A percentile compares a stretch with the other conserved stretches of the same genome.
These are phyloP conservation scores for Hycleus cichorii DNA, from an alignment of 1,140 invertebrate genomes.

Conservation along the genomic window DNA sequence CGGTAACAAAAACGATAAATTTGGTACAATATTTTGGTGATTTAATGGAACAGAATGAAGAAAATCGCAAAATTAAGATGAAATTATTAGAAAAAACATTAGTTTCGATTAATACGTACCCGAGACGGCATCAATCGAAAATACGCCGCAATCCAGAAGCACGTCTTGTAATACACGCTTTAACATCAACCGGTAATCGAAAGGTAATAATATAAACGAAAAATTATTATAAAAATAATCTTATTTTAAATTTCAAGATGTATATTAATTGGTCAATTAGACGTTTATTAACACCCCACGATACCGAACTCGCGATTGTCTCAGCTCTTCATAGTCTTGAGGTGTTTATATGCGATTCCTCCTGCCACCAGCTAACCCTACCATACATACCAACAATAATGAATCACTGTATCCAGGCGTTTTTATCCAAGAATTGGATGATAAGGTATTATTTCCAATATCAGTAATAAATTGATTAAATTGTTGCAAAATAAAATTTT, in stretches of 20 bases:
- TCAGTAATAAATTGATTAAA: background rate
- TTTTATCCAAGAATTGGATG: slow-evolving; percentile 20
- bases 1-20: slow-evolving; percentile 15
- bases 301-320: background rate
- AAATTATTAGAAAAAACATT: slow-evolving; percentile 17
- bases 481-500: slow-evolving; percentile 7
- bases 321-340: slow-evolving; percentile 23
- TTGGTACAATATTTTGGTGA: slow-evolving; percentile 7
- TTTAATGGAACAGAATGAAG: slow-evolving; percentile 3
- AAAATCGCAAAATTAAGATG: slow-evolving; percentile 16
- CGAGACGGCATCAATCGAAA: slow-evolving; percentile 15
- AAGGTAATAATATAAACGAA: too few species aligned
- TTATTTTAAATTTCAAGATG: too few species aligned
- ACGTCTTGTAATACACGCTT: slow-evolving; percentile 24
- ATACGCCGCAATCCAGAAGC: slow-evolving; percentile 26
- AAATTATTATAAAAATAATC: too few species aligned
- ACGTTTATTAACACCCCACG: background rate
- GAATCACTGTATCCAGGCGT: slow-evolving; percentile 17
- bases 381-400: slow-evolving; percentile 13
- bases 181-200: background rate
- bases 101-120: background rate
- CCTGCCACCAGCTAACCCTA: slow-evolving; percentile 18
- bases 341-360: slow-evolving; percentile 24
- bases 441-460: slow-evolving; percentile 11
- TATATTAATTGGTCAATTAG: too few species aligned